Evolutionary conservation across 2,113 vertebrate species (phyloP), one percentile per base, ranked within the genome.

Genomic region (Onychorhynchus coronatus): DNA sequence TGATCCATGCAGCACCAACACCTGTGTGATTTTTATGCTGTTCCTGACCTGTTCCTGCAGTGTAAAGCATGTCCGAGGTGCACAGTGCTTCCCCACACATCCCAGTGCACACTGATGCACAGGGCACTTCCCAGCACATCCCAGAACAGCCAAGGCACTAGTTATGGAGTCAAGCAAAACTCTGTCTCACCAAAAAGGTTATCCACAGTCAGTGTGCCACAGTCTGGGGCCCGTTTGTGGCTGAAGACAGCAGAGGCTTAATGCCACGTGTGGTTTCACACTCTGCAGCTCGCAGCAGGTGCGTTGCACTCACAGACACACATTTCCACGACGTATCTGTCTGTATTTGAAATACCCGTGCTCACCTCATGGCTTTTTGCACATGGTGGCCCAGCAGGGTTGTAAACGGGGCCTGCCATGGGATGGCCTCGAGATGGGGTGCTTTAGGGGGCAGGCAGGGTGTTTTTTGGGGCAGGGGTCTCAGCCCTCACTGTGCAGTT

Each of bases 241-340:
- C 35, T 61, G 1, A 2, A 49, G 42, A 15, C 44, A 52, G 84
- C 53, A 52, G 53, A 31, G 44, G 41, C 30, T 53, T 4, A 8
- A 12, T 1, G 33, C 14, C n/a, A 21, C 0, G 0, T 0, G 1
- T 0, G 4, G 41, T 42, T 70, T 53, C 74, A 41, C 73, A 24
- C 6, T 0, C 21, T 42, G 44, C 1, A 5, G 58, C 75, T 63
- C 44, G 66, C 61, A 33, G 83, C 3, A 3, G 62, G 24, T 1
- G n/a, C 5, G 0, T 1, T 13, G 33, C 62, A 2, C 59, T 25
- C 13, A 2, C 33, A 31, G 44, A 17, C 21, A 8, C 9, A 0
- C 12, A 0, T n/a, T 42, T 35, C 89, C 63, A 21, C 56, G 76
- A 14, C 4, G 14, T 2, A 28, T 5, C 74, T 14, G 28, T 16